These are phyloP conservation scores for Anabacerthia variegaticeps DNA, from an alignment of 2,797 vertebrate species.

Conservation along the genomic window DNA sequence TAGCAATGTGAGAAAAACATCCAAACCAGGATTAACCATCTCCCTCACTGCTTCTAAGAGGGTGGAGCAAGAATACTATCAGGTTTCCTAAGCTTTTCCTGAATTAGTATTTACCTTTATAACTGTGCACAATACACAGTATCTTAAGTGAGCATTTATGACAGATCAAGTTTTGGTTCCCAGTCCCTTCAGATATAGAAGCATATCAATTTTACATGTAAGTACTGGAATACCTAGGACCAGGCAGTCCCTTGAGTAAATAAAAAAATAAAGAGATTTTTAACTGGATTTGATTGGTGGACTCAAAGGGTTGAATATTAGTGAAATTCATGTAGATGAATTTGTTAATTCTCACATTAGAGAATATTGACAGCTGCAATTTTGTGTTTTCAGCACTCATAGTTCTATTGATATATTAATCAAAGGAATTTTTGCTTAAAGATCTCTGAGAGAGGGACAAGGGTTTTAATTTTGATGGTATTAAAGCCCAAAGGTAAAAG, in stretches of 20 bases:
- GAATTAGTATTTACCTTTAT: not conserved
- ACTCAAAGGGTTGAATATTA: not conserved
- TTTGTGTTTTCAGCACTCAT: not conserved
- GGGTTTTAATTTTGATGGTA: not conserved
- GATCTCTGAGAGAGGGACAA: not conserved
- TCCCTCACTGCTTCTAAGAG: not conserved
- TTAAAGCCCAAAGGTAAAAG: not conserved
- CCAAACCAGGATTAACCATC: not conserved
- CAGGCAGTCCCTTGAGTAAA: not conserved
- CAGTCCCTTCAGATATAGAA: rapidly evolving
- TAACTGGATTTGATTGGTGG: not conserved
- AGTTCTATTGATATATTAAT: not conserved
- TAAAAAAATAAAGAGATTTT: not conserved
- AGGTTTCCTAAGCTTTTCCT: not conserved
- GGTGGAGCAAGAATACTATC: not conserved
- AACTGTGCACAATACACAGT: not conserved
- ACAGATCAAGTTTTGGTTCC: not conserved
- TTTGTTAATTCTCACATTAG: not conserved
- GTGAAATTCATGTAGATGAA: not conserved
- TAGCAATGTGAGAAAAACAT: not conserved
- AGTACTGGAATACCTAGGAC: not conserved
- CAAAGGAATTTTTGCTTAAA: not conserved
- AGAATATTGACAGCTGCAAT: not conserved
- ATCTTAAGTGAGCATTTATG: not conserved
- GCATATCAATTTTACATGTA: not conserved